phyloP scores from a whole-genome alignment of 2,113 vertebrate species.

The Lepus americanus region DNA sequence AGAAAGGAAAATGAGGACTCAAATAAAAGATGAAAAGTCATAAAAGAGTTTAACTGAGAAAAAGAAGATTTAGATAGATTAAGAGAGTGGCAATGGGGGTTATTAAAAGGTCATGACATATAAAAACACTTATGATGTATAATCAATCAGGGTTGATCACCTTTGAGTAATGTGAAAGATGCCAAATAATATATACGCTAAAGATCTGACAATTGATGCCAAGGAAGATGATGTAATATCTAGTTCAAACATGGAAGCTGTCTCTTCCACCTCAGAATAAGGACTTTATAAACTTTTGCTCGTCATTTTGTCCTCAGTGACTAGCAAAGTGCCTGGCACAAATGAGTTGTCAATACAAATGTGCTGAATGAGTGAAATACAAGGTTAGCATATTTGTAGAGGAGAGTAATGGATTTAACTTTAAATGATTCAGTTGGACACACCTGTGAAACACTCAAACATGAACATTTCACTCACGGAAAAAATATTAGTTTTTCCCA shows the following conservation, averaged over 20 bases:
- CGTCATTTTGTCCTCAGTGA: background rate
- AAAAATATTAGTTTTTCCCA: background rate
- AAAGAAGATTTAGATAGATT: background rate
- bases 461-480: background rate
- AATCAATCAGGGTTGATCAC: background rate
- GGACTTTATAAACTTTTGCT: background rate
- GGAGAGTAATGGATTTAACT: background rate
- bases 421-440: background rate
- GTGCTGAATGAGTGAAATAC: background rate
- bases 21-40: background rate
- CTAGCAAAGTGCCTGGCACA: background rate
- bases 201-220: background rate
- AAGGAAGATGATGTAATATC: background rate
- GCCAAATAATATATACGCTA: background rate
- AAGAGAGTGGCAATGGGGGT: background rate
- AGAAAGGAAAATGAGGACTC: background rate
- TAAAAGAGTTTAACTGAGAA: background rate
- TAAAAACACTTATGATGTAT: background rate
- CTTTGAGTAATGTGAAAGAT: background rate
- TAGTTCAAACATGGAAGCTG: rapidly evolving
- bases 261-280: background rate
- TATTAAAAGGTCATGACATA: background rate
- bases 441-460: background rate
- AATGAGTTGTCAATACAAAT: background rate
- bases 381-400: background rate